A percentile compares a stretch with the other conserved stretches of the same genome.
These are phyloP conservation scores for Orchesella cincta DNA, from an alignment of 1,140 invertebrate genomes.

Conservation along the genomic window DNA sequence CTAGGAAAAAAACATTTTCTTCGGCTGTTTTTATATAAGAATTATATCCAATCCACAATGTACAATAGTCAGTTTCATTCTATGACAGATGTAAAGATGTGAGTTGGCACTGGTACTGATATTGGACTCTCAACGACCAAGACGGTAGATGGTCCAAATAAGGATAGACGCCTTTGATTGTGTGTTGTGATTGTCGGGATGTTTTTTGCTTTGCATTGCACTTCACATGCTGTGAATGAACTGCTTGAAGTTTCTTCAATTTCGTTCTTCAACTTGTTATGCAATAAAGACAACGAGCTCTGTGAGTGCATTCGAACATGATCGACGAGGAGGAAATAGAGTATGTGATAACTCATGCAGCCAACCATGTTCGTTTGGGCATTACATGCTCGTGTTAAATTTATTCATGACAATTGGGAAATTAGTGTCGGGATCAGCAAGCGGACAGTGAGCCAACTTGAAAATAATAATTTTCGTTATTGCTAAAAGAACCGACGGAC, in stretches of 20 bases:
- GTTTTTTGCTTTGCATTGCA: constrained; percentile 3
- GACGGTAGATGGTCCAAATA: neutral
- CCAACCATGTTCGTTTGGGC: no score
- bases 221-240: neutral
- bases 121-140: no score
- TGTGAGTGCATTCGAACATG: no score
- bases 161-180: constrained; percentile 21
- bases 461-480: neutral
- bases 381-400: no score
- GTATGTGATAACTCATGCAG: no score
- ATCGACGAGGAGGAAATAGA: no score
- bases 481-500: neutral
- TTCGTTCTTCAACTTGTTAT: neutral
- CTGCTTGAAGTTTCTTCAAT: neutral
- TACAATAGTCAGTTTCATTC: no score
- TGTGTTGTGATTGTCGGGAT: constrained; percentile 2
- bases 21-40: no score
- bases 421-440: no score
- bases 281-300: neutral
- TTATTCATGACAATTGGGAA: no score
- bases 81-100: neutral
- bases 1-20: neutral
- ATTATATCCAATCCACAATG: no score
- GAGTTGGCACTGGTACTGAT: neutral
- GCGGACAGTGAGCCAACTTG: neutral